Base-by-base conservation (phyloP, 37 sponge, comb jelly and placozoan species). In the Petrosia ficiformis region DNA sequence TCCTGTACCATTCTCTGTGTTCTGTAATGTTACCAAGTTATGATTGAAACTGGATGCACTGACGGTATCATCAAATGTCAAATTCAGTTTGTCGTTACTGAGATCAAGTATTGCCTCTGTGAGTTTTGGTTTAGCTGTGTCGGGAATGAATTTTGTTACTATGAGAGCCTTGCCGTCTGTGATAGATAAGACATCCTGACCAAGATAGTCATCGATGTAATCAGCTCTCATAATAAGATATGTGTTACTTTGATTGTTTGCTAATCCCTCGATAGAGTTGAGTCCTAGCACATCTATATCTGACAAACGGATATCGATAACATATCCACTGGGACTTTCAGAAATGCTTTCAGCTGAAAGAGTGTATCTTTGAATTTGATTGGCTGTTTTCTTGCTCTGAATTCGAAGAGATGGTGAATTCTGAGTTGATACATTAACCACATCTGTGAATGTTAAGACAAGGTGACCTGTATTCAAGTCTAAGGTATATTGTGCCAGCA, bases 151-250 rank as follows among this genome's bases (percentile, higher is more conserved):
- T 3, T 30, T 31, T 2, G 80, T 39, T 14, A 67, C 96, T 77
- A 65, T 77, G 42, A 84, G 73, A 24, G 82, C 94, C 68, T 82
- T 93, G 14, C 94, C 94, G 77, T 89, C 90, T 42, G 87, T 90
- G 56, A 90, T 86, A 19, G 96, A 73, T 21, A 88, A 30, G 14
- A 95, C 77, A 79, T 89, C 86, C 24, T 85, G 75, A 11, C 89
- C 86, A 34, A 39, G 77, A 70, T 91, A 91, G 74, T 95, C 96
- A 82, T 87, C 83, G 72, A 95, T 83, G 57, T 64, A 87, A 57
- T 86, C 92, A 43, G 80, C 85, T 75, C 89, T 88, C 80, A 92
- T 86, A 39, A 88, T 82, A 1, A 95, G 69, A 54, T 86, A 95
- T 29, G 96, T 89, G 65, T 68, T 77, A 39, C 74, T 63, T 21